Evolutionary conservation across 1,140 invertebrate species (phyloP).

Genomic region (Ceratina australensis): DNA sequence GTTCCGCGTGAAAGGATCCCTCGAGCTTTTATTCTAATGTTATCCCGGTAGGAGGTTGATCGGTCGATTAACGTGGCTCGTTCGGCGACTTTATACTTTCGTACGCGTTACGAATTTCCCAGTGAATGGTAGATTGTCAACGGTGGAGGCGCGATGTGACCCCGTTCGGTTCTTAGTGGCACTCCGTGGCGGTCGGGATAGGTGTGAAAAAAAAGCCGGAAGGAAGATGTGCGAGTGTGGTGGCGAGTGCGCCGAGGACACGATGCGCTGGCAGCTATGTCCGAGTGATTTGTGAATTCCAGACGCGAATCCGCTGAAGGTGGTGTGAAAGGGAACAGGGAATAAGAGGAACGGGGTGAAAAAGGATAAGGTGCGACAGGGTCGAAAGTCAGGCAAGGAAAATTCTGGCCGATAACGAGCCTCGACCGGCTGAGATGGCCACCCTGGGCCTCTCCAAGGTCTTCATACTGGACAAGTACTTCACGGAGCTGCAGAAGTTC

Average conservation of each 20-base stretch:
- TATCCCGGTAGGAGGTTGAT: not conserved
- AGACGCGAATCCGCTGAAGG: too few species aligned
- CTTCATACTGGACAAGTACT: conserved; percentile 98
- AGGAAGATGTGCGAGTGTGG: conserved; percentile 74
- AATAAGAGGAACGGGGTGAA: not conserved
- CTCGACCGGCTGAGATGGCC: conserved; percentile 83
- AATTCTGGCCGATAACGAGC: conserved; percentile 64
- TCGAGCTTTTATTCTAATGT: not conserved
- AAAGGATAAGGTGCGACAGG: conserved; percentile 2
- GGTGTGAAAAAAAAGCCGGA: conserved; percentile 17
- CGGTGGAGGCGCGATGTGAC: conserved; percentile 4
- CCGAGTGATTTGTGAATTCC: conserved; percentile 31
- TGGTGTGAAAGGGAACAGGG: not conserved
- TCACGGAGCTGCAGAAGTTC: conserved; percentile 96
- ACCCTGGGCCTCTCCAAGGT: conserved; percentile 96
- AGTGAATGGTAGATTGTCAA: not conserved
- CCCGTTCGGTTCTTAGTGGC: not conserved
- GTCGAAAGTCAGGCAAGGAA: conserved; percentile 27
- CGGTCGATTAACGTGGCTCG: too few species aligned
- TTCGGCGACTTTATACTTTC: not conserved
- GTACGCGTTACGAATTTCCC: not conserved
- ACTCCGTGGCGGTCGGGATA: not conserved
- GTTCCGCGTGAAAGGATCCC: not conserved
- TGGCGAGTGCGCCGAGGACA: conserved; percentile 68
- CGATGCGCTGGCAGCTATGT: conserved; percentile 36